phyloP scores from a whole-genome alignment of 2,888 invertebrate genomes.

The Mythimna albipuncta region DNA sequence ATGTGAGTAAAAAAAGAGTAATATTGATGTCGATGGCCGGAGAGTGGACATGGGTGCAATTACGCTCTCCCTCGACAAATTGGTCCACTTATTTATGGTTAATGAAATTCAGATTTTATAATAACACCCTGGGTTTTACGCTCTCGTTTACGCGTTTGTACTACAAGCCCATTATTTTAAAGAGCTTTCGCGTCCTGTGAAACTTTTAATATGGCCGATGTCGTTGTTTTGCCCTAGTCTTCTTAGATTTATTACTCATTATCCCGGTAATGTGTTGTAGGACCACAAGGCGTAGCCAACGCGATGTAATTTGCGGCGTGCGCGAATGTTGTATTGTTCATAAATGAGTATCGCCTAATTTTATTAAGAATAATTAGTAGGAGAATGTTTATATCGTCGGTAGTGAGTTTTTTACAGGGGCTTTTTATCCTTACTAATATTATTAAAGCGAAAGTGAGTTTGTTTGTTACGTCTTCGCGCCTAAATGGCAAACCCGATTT shows the following conservation, averaged over 20 bases:
- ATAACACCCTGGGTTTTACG: constrained; percentile 75
- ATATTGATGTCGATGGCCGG: constrained; percentile 63
- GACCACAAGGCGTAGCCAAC: constrained; percentile 49
- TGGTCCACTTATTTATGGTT: constrained; percentile 80
- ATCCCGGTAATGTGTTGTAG: constrained; percentile 62
- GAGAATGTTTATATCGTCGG: constrained; percentile 4
- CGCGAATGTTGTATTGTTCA: constrained; percentile 56
- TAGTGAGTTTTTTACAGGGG: neutral
- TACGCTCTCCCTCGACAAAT: constrained; percentile 76
- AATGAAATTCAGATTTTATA: constrained; percentile 84
- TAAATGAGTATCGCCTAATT: constrained; percentile 53
- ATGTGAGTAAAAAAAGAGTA: constrained; percentile 54
- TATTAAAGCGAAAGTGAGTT: too few species aligned
- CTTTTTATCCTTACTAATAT: neutral
- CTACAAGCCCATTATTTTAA: constrained; percentile 75
- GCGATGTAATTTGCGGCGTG: constrained; percentile 52
- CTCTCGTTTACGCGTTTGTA: constrained; percentile 77
- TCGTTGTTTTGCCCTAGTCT: constrained; percentile 57
- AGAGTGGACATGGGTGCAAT: constrained; percentile 75
- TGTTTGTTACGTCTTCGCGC: too few species aligned
- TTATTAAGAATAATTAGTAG: constrained; percentile 45
- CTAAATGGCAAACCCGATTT: too few species aligned
- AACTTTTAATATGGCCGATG: constrained; percentile 64
- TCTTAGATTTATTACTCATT: constrained; percentile 70
- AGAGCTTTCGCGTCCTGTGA: constrained; percentile 67